These are phyloP conservation scores for Protodeltote pygarga DNA, from an alignment of 2,888 invertebrate genomes.

Conservation along the genomic window DNA sequence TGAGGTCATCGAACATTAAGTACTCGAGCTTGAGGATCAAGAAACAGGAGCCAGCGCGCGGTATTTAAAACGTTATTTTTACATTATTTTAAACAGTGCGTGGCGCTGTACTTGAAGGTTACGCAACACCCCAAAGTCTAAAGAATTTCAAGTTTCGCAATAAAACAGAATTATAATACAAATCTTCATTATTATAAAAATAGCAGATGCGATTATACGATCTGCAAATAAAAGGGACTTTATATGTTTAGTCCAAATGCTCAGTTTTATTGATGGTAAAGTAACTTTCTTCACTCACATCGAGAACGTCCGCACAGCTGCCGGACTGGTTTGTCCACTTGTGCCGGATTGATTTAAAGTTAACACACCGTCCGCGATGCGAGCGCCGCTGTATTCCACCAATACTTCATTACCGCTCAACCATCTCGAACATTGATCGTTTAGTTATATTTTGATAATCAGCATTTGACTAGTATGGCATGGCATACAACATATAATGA, in stretches of 20 bases:
- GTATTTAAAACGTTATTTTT: no score
- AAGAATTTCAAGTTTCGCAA: conserved; percentile 9
- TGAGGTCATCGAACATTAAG: no score
- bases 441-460: conserved; percentile 40
- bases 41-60: no score
- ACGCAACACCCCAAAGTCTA: no score
- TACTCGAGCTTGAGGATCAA: no score
- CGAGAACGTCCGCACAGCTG: conserved; percentile 79
- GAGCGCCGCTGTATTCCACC: conserved; percentile 67
- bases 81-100: no score
- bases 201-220: conserved; percentile 27
- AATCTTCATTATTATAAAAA: conserved; percentile 5
- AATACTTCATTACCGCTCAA: conserved; percentile 76
- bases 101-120: no score
- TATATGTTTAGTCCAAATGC: conserved; percentile 35
- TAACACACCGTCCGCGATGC: conserved; percentile 76
- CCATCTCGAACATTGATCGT: conserved; percentile 58
- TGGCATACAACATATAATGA: no score
- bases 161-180: conserved; percentile 9
- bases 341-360: conserved; percentile 84
- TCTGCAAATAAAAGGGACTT: conserved; percentile 25
- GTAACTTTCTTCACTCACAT: conserved; percentile 70
- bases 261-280: conserved; percentile 47
- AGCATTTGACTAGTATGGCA: no score
- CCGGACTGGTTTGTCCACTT: conserved; percentile 86